These are phyloP conservation scores for Anthoscopus minutus DNA, from an alignment of 2,113 vertebrate genomes.

Conservation along the genomic window DNA sequence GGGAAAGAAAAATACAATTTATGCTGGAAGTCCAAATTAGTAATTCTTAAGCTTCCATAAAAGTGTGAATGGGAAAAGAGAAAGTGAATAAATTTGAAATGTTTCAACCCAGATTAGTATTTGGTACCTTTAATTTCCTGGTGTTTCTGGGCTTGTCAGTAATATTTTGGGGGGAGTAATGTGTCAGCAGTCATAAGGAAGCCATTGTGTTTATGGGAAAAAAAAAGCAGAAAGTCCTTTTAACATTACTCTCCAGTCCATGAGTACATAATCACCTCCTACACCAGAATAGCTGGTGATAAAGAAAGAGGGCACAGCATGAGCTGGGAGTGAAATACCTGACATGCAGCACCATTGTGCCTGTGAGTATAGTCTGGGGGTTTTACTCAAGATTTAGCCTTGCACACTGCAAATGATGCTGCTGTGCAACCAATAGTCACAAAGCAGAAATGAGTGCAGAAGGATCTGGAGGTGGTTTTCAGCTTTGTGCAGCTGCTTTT, in stretches of 20 bases:
- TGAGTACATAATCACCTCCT: background rate
- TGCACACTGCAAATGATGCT: background rate
- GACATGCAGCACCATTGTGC: accelerated
- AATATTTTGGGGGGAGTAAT: background rate
- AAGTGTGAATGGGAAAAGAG: background rate
- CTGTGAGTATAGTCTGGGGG: background rate
- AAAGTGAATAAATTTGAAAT: background rate
- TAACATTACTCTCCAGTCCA: background rate
- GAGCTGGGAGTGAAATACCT: background rate
- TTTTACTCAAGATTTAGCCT: background rate
- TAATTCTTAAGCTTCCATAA: background rate
- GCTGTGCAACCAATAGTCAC: background rate
- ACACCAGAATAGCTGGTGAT: background rate
- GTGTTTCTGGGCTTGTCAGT: background rate
- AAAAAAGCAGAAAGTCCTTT: background rate
- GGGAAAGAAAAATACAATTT: background rate
- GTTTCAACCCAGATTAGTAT: background rate
- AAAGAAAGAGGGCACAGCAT: background rate
- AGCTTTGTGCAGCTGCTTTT: background rate
- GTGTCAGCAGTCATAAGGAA: background rate
- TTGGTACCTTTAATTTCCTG: background rate
- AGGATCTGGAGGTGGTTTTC: background rate
- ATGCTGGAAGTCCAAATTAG: background rate
- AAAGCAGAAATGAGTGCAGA: background rate
- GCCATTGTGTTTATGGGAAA: background rate